phyloP scores from a whole-genome alignment of 2,113 vertebrate species.

The Plecturocebus donacophilus region DNA sequence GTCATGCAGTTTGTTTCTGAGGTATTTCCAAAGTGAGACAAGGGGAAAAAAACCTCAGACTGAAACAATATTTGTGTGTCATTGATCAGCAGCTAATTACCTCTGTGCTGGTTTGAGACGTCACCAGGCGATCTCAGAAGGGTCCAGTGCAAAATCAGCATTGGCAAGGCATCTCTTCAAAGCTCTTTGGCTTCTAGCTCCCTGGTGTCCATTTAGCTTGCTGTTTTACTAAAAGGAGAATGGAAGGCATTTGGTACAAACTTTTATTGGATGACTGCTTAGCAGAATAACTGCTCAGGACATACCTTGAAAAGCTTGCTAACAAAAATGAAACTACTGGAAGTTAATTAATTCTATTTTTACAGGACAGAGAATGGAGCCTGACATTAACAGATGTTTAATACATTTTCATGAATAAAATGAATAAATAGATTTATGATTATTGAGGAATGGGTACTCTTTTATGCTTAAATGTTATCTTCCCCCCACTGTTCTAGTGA shows the following conservation, averaged over 20 bases:
- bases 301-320: neutral
- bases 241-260: neutral
- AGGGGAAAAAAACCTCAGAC: neutral
- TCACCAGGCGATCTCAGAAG: neutral
- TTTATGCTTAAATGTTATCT: neutral
- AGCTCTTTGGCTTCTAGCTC: neutral
- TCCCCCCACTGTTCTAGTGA: neutral
- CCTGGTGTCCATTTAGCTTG: neutral
- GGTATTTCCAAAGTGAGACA: neutral
- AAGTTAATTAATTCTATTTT: constrained; percentile 52
- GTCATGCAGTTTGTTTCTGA: neutral
- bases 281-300: neutral
- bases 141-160: neutral
- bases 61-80: neutral
- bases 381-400: neutral
- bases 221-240: neutral
- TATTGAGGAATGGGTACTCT: neutral
- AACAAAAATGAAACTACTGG: neutral
- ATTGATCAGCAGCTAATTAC: neutral
- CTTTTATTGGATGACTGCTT: neutral
- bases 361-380: neutral
- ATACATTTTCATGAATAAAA: neutral
- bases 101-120: neutral
- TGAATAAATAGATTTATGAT: neutral
- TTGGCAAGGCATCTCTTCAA: neutral